Conservation (phyloP, 2,113 vertebrate species). For the Heterochromis multidens region DNA sequence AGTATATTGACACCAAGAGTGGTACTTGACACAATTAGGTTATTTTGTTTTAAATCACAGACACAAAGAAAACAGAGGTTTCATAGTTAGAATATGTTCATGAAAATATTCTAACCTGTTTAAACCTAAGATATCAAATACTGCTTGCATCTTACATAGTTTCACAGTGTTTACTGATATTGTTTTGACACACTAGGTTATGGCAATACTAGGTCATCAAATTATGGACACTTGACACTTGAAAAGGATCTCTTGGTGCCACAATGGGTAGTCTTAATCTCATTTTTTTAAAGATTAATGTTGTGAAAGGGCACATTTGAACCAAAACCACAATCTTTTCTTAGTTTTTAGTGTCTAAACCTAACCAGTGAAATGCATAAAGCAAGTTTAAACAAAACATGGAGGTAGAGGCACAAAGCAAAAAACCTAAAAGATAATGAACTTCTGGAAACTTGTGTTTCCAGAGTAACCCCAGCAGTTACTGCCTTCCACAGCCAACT, state of each 20-base stretch:
- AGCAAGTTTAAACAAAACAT: not conserved
- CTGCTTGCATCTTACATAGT: not conserved
- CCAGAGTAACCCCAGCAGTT: not conserved
- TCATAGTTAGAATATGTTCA: not conserved
- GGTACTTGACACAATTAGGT: slow-evolving; percentile 10
- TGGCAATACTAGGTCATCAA: not conserved
- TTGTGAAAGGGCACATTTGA: not conserved
- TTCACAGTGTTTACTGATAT: not conserved
- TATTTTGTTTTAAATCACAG: not conserved
- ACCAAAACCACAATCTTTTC: not conserved
- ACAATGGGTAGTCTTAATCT: not conserved
- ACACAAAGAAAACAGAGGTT: not conserved
- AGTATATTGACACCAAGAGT: not conserved
- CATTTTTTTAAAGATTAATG: not conserved
- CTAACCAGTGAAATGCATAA: not conserved
- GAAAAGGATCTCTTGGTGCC: not conserved
- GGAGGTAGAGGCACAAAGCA: not conserved
- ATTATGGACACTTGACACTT: not conserved
- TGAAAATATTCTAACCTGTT: not conserved
- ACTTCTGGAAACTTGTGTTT: not conserved
- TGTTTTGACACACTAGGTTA: not conserved
- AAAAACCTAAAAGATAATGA: not conserved
- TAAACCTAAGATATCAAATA: not conserved
- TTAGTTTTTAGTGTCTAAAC: not conserved
- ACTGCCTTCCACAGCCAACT: not conserved